Evolutionary conservation across 2,797 vertebrate species (phyloP).

Genomic region (Pipistrellus pygmaeus): DNA sequence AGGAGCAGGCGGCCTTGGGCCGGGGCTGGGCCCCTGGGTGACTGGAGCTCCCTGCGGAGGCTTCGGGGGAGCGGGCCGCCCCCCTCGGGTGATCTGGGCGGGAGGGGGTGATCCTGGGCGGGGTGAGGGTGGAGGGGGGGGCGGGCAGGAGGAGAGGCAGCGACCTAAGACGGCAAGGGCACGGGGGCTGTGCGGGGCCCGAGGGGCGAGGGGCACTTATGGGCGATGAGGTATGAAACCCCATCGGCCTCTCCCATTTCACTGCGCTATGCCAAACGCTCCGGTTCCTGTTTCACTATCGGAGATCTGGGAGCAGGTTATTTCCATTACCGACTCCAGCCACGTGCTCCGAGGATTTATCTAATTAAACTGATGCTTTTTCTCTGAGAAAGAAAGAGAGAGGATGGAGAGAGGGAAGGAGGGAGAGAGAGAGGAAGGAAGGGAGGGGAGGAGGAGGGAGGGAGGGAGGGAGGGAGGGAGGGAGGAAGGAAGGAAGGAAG

Average conservation of each 20-base stretch:
- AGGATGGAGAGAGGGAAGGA: not conserved
- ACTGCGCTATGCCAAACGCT: constrained; percentile 88
- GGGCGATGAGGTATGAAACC: constrained; percentile 88
- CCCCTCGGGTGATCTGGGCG: not conserved
- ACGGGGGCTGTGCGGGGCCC: constrained; percentile 76
- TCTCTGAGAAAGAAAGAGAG: constrained; percentile 88
- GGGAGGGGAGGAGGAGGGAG: not conserved
- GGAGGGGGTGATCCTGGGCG: not conserved
- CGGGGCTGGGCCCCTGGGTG: too few relatives aligned
- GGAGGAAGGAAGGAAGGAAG: rapidly evolving
- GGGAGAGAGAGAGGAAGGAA: too few relatives aligned
- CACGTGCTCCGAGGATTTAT: constrained; percentile 90
- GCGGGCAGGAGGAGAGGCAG: not conserved
- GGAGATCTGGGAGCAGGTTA: constrained; percentile 91
- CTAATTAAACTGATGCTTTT: constrained; percentile 92
- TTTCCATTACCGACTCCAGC: constrained; percentile 92
- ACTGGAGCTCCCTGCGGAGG: not conserved
- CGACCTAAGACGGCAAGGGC: constrained; percentile 66
- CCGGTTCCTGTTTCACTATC: constrained; percentile 90
- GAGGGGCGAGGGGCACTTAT: constrained; percentile 84
- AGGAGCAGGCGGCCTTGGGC: not conserved
- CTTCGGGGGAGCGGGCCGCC: not conserved
- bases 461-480: too few relatives aligned
- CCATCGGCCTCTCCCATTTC: constrained; percentile 89
- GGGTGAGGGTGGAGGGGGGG: not conserved